These are phyloP conservation scores for Mesitornis unicolor DNA, from an alignment of 2,113 vertebrate species.

Conservation along the genomic window DNA sequence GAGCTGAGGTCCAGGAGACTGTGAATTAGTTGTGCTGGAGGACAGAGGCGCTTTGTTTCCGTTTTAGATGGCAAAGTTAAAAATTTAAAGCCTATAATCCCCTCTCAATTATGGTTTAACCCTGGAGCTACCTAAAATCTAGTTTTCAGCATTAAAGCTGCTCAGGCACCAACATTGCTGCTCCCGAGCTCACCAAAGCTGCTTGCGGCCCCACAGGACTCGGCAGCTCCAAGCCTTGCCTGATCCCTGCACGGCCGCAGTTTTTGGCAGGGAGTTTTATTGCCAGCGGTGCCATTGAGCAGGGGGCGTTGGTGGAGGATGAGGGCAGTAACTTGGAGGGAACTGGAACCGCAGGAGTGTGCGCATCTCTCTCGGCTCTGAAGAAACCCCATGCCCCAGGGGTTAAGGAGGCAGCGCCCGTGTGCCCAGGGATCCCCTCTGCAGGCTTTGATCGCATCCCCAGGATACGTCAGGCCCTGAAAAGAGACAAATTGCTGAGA, in stretches of 20 bases:
- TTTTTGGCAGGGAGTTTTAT: neutral
- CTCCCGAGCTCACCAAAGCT: neutral
- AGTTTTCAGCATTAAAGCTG: neutral
- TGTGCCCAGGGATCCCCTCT: neutral
- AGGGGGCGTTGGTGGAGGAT: neutral
- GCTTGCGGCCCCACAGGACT: neutral
- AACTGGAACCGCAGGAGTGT: neutral
- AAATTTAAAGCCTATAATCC: neutral
- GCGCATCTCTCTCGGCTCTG: neutral
- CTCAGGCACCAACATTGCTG: neutral
- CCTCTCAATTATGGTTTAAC: neutral
- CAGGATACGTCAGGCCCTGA: neutral
- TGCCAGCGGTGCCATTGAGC: too few relatives aligned
- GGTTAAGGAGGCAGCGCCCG: neutral
- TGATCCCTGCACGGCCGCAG: neutral
- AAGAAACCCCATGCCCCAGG: accelerated
- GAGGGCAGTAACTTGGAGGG: neutral
- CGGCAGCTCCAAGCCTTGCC: neutral
- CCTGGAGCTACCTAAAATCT: neutral
- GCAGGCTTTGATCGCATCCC: neutral
- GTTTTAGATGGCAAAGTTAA: neutral
- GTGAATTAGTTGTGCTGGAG: neutral
- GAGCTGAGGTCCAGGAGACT: neutral
- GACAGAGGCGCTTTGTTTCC: neutral
- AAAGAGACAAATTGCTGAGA: neutral